Conservation (phyloP, 2,797 vertebrate genomes). For the Odontamblyopus rebecca region DNA sequence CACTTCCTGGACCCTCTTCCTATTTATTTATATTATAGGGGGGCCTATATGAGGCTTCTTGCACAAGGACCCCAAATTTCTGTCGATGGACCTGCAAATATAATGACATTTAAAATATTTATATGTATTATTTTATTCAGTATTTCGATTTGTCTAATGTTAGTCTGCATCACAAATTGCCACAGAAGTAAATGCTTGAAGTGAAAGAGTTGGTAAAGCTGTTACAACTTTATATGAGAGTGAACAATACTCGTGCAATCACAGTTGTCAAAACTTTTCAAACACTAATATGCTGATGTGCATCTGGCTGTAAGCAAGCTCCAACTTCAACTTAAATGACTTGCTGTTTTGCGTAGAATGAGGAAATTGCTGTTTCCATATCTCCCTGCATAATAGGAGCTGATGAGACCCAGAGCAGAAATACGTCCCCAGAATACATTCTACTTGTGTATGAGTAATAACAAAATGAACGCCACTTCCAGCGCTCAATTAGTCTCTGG, state of each 20-base stretch:
- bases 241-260: neutral
- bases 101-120: too few relatives aligned
- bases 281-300: neutral
- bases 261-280: neutral
- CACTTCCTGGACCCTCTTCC: too few relatives aligned
- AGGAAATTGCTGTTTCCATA: slow-evolving; percentile 41
- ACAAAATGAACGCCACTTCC: slow-evolving; percentile 40
- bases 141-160: neutral
- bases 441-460: slow-evolving; percentile 50
- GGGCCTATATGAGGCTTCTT: too few relatives aligned
- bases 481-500: slow-evolving; percentile 53
- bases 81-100: too few relatives aligned
- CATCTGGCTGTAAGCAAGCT: slow-evolving; percentile 1
- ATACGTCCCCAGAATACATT: slow-evolving; percentile 54
- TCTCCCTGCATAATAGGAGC: slow-evolving; percentile 36
- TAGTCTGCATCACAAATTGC: neutral
- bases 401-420: slow-evolving; percentile 49
- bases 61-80: too few relatives aligned
- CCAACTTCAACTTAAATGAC: slow-evolving; percentile 19
- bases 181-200: neutral
- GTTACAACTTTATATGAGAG: neutral
- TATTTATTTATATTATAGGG: too few relatives aligned
- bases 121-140: too few relatives aligned
- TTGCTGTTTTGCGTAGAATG: slow-evolving; percentile 10
- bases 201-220: neutral